Base-by-base conservation (phyloP, 2,113 vertebrate genomes). In the Stigmatopora argus region DNA sequence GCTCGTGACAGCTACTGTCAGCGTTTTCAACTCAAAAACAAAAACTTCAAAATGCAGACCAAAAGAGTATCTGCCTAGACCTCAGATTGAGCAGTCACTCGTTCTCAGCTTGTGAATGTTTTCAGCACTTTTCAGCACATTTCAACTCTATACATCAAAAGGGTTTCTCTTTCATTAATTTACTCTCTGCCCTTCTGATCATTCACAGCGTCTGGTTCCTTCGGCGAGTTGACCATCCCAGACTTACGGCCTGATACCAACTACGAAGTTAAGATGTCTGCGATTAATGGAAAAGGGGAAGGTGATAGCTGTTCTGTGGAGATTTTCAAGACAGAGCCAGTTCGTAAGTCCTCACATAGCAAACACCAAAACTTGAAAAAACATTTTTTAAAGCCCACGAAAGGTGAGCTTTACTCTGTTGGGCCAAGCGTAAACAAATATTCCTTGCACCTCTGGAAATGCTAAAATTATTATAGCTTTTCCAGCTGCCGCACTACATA, bases 281-380 rank as follows among this genome's bases (percentile, higher is more conserved):
- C 95, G 3, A 88, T 98, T 84, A 99, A 99, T 0, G 97, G 97
- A 78, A 99, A 98, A 70, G 97, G 97, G 0, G 89, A 93, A 69
- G 94, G 97, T 0, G 97, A 99, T 82, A 90, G 91, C 72, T 96
- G 96, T 64, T 44, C 80, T 0, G 65, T 87, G 0, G 85, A 90
- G 0, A 78, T 92, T 78, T 99, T 98, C 92, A 94, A 93, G 89
- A 99, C 97, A 0, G 90, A 95, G 65, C 95, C 94, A 83, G 94
- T 99, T 66, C 94, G 97, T 99, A 96, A 99, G 97, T 99, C 38
- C 38, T 46, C 59, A 45, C 58, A 13, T 44, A 23, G 1, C 53
- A 56, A 56, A 56, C n/a, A 38, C 10, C 17, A 44, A 13, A 41
- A 7, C 58, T 21, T 44, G 17, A 38, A 38, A 38, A 38, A 38